Evolutionary conservation across 2,797 vertebrate genomes (phyloP), one percentile per base, ranked within the genome.

Genomic region (Sparidentex hasta): DNA sequence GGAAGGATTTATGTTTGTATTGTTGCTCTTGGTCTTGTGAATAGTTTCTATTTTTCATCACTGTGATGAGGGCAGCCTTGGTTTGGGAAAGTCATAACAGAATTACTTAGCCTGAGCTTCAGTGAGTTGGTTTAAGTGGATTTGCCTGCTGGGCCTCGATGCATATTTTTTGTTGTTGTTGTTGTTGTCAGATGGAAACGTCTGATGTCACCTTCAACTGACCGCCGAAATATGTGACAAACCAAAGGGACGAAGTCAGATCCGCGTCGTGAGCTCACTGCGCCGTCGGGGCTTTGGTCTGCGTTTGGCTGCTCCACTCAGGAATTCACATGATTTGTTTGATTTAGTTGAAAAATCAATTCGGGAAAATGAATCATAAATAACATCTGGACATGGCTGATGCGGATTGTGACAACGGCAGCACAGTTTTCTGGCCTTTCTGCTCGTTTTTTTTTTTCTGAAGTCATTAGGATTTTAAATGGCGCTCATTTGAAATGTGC

Each of bases 1-100:
- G 56, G 82, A 82, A 74, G 67, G 85, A 89, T 92, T 90, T 86
- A 90, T 92, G 80, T 82, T 41, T 58, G 79, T 48, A 87, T 91
- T 90, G 89, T 92, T 89, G 76, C 73, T 81, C 69, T 84, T 84
- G 82, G 79, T 90, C 80, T 78, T 81, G 65, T 73, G 88, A 83
- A 75, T 65, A 81, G 75, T 76, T 89, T 87, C 71, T 89, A 81
- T 84, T 86, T 86, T 91, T 76, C 71, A 81, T 67, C 68, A 20
- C 54, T 33, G 52, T 41, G 63, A 80, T 73, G 81, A 51, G 55
- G 41, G 68, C 79, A 78, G 78, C 23, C 1, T 73, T 44, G 81
- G 65, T 87, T 90, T 80, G 80, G 74, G 84, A 80, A 70, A 81
- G 72, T 70, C 62, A 27, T 67, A 65, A 63, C 52, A 83, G 79